Evolutionary conservation across 2,113 vertebrate species (phyloP).

Genomic region (Conger conger): DNA sequence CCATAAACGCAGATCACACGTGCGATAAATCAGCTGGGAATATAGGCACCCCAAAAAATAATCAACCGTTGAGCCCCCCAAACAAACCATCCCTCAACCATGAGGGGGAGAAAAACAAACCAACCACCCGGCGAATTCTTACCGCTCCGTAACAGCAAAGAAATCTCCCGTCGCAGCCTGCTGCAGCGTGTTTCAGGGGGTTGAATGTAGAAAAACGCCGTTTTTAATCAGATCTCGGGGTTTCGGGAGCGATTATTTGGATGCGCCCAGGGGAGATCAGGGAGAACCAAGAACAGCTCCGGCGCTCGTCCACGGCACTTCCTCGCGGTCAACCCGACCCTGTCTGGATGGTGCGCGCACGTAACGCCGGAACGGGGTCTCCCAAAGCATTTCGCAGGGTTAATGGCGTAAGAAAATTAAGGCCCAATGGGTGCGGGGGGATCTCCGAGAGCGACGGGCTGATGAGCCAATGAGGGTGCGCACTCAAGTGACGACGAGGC

Average conservation of each 20-base stretch:
- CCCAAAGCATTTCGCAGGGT: constrained; percentile 24
- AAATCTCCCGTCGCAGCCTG: constrained; percentile 2
- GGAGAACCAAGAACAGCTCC: constrained; percentile 16
- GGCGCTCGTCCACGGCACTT: constrained; percentile 30
- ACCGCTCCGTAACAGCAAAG: constrained; percentile 23
- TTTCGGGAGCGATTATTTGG: constrained; percentile 12
- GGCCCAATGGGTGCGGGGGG: constrained; percentile 14
- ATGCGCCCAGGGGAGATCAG: constrained; percentile 17
- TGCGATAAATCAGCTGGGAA: background rate
- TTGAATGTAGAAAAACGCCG: too few species aligned
- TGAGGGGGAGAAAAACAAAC: constrained; percentile 10
- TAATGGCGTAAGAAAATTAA: constrained; percentile 9
- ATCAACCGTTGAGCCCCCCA: background rate
- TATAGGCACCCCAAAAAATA: constrained; percentile 8
- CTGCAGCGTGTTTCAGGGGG: constrained; percentile 6
- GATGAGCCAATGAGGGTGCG: background rate
- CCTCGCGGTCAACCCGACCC: constrained; percentile 39
- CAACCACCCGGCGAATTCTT: constrained; percentile 24
- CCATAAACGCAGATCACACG: background rate
- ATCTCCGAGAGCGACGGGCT: background rate
- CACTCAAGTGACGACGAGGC: background rate
- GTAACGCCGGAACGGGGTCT: constrained; percentile 34
- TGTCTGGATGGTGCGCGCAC: constrained; percentile 25
- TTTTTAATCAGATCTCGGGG: background rate
- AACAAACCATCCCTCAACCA: constrained; percentile 24